Base-by-base conservation (phyloP, 2,113 vertebrate genomes). In the Hemicordylus capensis region DNA sequence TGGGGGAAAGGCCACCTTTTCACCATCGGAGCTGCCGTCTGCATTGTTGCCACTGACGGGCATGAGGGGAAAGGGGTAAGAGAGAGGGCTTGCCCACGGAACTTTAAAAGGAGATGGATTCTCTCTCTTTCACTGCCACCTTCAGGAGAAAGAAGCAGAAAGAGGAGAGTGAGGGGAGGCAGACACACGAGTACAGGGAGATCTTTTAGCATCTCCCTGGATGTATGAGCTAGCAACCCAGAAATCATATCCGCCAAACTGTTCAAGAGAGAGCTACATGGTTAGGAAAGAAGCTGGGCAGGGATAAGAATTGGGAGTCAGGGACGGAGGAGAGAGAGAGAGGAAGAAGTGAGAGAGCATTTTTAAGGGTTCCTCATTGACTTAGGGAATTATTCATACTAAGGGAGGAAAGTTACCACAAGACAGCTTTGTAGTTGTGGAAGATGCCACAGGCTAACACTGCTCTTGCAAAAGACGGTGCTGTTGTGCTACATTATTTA, bases 51-150 rank as follows among this genome's bases (percentile, higher is more conserved):
- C 51, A 77, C 92, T 94, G 94, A 90, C 87, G 92, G 93, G 91
- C 87, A 87, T 91, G 66, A 89, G 90, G 94, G 95, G 94, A 95
- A 92, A 89, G 87, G 83, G 90, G 92, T 93, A 93, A 92, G 90
- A 91, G 91, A 91, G 81, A 89, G 84, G 42, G 84, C 87, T 92
- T 94, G 93, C 94, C 94, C 93, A 92, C 94, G 88, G 93, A 91
- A 87, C 94, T 95, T 95, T 90, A 76, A 91, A 92, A 86, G 76
- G 87, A 89, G 69, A 90, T 88, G 90, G 76, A 69, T 92, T 95
- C 95, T 48, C 95, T 96, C 92, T 91, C 95, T 96, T 94, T 94
- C 95, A 95, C 95, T 97, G 96, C 96, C 97, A 97, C 94, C 97
- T 97, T 96, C 96, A 97, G 96, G 96, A 91, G 94, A 93, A 94